These are phyloP conservation scores for Drosophila lowei DNA, from an alignment of 1,140 invertebrate genomes.

Conservation along the genomic window DNA sequence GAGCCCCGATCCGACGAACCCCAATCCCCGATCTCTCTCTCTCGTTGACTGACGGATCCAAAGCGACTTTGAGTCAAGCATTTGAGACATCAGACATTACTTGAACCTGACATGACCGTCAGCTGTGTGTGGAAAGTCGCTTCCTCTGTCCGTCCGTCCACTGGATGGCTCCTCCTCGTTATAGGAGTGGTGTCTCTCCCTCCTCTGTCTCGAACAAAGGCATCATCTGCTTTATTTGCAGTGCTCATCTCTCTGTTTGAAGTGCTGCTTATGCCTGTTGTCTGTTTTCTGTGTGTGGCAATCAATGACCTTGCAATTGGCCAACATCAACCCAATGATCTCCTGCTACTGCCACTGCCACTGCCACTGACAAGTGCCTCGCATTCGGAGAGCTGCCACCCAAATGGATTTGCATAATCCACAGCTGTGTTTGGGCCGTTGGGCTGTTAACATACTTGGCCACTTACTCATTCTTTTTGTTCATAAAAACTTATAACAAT, in stretches of 20 bases:
- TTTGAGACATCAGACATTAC: constrained; percentile 4
- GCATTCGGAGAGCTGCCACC: constrained; percentile 45
- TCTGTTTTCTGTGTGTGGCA: constrained; percentile 53
- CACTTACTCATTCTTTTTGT: constrained; percentile 66
- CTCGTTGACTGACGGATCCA: constrained; percentile 21
- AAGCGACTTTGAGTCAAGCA: constrained; percentile 38
- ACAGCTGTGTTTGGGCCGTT: constrained; percentile 59
- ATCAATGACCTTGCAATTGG: constrained; percentile 70
- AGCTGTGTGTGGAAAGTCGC: constrained; percentile 30
- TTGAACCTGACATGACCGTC: constrained; percentile 47
- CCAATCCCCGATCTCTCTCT: constrained; percentile 7
- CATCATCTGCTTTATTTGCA: constrained; percentile 47
- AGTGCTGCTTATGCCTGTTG: constrained; percentile 28
- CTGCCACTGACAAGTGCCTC: neutral
- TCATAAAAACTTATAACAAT: constrained; percentile 51
- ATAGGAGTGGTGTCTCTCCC: neutral
- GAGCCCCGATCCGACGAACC: neutral
- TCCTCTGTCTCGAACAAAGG: constrained; percentile 40
- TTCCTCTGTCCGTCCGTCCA: constrained; percentile 30
- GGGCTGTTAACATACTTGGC: constrained; percentile 51
- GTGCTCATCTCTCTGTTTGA: constrained; percentile 36
- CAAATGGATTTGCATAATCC: constrained; percentile 67
- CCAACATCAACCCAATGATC: constrained; percentile 45
- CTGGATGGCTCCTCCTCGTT: neutral
- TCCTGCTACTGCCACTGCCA: neutral